phyloP scores from a whole-genome alignment of 2,888 invertebrate species.

The Eristalis tenax region DNA sequence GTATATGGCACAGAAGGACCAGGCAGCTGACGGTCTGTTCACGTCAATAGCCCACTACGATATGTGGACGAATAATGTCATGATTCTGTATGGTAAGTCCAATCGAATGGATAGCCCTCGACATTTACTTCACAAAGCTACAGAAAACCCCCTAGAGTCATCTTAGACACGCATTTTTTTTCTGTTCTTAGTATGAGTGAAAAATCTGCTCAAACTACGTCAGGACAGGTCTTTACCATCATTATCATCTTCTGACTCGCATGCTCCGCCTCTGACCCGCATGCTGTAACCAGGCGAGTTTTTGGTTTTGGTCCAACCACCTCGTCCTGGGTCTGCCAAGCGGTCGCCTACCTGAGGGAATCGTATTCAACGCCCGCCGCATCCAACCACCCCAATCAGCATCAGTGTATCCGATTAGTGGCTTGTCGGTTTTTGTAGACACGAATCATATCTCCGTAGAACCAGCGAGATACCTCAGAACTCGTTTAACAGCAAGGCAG shows the following conservation, averaged over 20 bases:
- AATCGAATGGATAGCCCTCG: background rate
- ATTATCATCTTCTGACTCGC: too few species aligned
- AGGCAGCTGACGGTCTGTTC: slow-evolving; percentile 80
- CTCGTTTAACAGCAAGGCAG: slow-evolving; percentile 17
- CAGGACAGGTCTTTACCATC: too few species aligned
- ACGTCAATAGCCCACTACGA: slow-evolving; percentile 83
- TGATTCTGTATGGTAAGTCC: slow-evolving; percentile 81
- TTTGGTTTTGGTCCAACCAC: too few species aligned
- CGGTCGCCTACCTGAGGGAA: too few species aligned
- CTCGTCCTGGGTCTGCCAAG: too few species aligned
- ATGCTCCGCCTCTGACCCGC: too few species aligned
- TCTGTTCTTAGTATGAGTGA: too few species aligned
- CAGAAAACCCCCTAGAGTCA: too few species aligned
- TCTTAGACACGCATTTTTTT: too few species aligned
- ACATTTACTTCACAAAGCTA: background rate
- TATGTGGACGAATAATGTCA: slow-evolving; percentile 85
- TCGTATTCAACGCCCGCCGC: too few species aligned
- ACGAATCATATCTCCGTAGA: slow-evolving; percentile 11
- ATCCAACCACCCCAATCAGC: slow-evolving; percentile 62
- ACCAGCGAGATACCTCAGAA: slow-evolving; percentile 39
- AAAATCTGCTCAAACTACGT: too few species aligned
- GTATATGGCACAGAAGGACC: slow-evolving; percentile 73
- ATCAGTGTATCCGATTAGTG: slow-evolving; percentile 52
- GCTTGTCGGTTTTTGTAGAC: slow-evolving; percentile 21
- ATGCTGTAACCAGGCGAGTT: too few species aligned